These are phyloP conservation scores for Mobula birostris DNA, from an alignment of 2,113 vertebrate genomes.

Conservation along the genomic window DNA sequence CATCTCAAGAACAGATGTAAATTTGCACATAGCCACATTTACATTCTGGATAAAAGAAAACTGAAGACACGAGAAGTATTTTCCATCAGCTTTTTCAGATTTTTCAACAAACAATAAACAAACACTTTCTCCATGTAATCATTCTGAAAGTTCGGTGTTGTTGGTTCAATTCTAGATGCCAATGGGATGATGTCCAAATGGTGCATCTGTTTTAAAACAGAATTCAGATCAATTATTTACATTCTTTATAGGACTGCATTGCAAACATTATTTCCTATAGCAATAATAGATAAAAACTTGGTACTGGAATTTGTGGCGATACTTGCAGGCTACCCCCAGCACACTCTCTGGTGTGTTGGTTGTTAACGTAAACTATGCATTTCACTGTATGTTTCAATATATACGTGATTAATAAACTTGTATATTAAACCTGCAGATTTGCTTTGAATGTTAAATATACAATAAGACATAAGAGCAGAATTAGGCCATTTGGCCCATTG, in stretches of 20 bases:
- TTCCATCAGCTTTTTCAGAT: constrained; percentile 1
- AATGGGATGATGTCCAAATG: not conserved
- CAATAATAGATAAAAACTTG: not conserved
- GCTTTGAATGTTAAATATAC: not conserved
- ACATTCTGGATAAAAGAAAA: not conserved
- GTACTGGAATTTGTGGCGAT: too few species aligned
- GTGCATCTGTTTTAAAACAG: not conserved
- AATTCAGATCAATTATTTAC: not conserved
- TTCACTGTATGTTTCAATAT: too few species aligned
- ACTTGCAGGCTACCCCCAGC: too few species aligned
- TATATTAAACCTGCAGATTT: not conserved
- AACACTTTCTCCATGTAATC: not conserved
- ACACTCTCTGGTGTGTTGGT: too few species aligned
- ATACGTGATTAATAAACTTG: too few species aligned
- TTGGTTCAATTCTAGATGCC: not conserved
- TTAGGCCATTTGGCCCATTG: too few species aligned
- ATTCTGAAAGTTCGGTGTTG: not conserved
- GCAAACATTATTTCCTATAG: not conserved
- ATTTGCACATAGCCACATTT: not conserved
- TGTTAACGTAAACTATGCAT: too few species aligned
- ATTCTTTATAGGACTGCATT: not conserved
- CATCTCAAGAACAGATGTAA: too few species aligned
- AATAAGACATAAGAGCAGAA: too few species aligned
- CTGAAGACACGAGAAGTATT: not conserved
- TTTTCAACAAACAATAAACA: not conserved